phyloP scores from a whole-genome alignment of 2,797 vertebrate species.

The Onychomys leucogaster region DNA sequence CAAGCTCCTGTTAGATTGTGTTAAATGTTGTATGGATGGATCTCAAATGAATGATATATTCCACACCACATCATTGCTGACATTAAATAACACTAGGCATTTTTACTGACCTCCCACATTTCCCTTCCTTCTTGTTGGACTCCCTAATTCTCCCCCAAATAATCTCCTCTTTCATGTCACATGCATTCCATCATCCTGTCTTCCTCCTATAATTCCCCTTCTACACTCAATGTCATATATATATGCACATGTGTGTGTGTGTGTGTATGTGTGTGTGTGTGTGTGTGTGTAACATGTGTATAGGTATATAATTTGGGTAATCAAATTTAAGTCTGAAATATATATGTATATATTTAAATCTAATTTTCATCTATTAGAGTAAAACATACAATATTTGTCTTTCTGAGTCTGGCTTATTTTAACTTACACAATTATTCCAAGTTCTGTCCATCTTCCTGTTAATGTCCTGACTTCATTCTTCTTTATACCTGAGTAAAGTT shows the following conservation, averaged over 20 bases:
- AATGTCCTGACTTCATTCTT: background rate
- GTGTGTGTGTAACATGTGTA: background rate
- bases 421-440: background rate
- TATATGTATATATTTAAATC: background rate
- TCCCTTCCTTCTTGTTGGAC: background rate
- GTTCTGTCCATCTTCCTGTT: background rate
- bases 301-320: background rate
- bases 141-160: background rate
- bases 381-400: background rate
- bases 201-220: background rate
- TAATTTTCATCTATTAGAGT: background rate
- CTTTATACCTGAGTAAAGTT: background rate
- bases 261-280: background rate
- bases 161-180: background rate
- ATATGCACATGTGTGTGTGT: background rate
- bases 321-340: constrained; percentile 26
- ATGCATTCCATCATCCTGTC: background rate
- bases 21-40: no score
- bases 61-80: background rate
- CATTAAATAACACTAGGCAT: background rate
- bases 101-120: background rate
- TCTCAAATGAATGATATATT: background rate
- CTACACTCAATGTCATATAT: background rate
- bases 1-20: background rate
- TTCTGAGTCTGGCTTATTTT: background rate